Conservation (phyloP, 2,113 vertebrate genomes). For the Mus pahari region DNA sequence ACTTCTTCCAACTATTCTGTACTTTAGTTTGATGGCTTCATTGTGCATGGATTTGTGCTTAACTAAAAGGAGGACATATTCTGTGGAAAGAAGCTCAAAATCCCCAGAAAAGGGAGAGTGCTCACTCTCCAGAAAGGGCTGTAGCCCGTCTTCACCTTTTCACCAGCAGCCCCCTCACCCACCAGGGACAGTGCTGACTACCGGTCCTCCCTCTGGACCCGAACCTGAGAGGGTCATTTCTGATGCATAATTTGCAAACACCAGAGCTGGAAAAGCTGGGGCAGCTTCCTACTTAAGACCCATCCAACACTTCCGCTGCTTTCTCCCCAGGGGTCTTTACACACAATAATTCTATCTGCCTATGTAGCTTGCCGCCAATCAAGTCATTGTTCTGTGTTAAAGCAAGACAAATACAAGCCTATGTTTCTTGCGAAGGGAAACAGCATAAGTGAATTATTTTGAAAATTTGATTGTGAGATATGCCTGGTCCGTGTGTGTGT, state of each 20-base stretch:
- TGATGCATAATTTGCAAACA: slow-evolving; percentile 70
- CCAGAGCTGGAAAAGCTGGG: slow-evolving; percentile 51
- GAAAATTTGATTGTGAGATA: slow-evolving; percentile 78
- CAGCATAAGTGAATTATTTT: slow-evolving; percentile 79
- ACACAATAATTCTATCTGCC: slow-evolving; percentile 69
- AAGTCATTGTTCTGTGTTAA: slow-evolving; percentile 63
- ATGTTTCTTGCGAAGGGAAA: slow-evolving; percentile 64
- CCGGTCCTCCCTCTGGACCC: background rate
- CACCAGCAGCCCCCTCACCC: background rate
- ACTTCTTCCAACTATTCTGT: slow-evolving; percentile 3
- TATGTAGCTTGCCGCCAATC: slow-evolving; percentile 64
- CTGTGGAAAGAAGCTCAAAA: slow-evolving; percentile 47
- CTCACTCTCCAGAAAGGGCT: fast-evolving
- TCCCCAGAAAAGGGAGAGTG: background rate
- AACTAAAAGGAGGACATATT: background rate
- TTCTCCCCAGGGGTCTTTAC: slow-evolving; percentile 67
- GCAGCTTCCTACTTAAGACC: slow-evolving; percentile 55
- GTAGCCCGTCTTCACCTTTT: background rate
- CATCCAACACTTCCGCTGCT: slow-evolving; percentile 23
- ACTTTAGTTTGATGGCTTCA: slow-evolving; percentile 6
- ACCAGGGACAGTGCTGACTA: background rate
- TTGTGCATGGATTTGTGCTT: background rate
- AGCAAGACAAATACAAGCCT: slow-evolving; percentile 78
- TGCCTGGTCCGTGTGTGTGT: background rate
- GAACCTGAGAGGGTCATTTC: slow-evolving; percentile 70